Base-by-base conservation (phyloP, 2,797 vertebrate species). In the Lacerta agilis region DNA sequence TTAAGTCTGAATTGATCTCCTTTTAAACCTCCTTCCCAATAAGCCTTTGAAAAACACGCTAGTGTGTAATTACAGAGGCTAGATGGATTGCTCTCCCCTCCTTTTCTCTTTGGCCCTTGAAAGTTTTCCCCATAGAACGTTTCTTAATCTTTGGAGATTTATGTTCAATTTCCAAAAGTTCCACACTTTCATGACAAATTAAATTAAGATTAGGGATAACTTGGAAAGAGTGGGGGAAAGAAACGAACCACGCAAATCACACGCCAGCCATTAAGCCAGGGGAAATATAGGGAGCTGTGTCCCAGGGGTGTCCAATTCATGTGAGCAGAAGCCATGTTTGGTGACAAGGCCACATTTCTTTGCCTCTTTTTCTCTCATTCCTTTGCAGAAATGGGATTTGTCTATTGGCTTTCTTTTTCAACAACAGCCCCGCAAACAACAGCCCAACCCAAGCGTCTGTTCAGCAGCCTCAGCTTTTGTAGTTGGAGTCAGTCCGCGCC, bases 1-100 rank as follows among this genome's bases (percentile, higher is more conserved):
- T 72, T 38, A 81, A 73, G 58, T 75, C 23, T 91, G 36, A n/a
- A 86, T 80, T 75, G 61, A 23, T 79, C 67, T 86, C 64, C 85
- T 71, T 58, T 67, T 80, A 86, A 87, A 38, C 27, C 71, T 75
- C 49, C 55, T 85, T 49, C 2, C n/a, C 25, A 76, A 38, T 49
- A 72, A 64, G 33, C 27, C 82, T 89, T 84, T 85, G 88, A 79
- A 87, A 87, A 87, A 84, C n/a, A 64, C 43, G 72, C 66, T 20
- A 18, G 58, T 23, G 75, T 11, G 20, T 84, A 85, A 84, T 84
- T 87, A 90, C n/a, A 29, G 66, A 64, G 76, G 49, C 41, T 49
- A 43, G n/a, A 6, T 78, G 79, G 66, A 58, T 72, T 43, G 29
- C 29, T 20, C 72, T 20, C 33, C n/a, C 15, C 23, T 29, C 66